phyloP scores from a whole-genome alignment of 2,888 invertebrate species.

The Sclerodermus sp. region DNA sequence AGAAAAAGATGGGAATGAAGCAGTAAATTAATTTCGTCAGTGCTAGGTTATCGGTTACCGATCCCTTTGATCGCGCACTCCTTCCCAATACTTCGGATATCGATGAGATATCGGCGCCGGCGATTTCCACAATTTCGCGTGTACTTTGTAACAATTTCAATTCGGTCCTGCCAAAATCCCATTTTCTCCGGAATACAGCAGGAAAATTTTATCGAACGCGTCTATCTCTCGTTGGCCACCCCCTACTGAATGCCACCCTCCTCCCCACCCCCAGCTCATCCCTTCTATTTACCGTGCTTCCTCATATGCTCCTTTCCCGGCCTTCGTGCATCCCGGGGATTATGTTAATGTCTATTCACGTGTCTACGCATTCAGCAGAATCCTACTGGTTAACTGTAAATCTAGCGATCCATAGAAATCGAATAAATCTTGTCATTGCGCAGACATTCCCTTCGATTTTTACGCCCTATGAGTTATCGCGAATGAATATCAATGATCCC shows the following conservation, averaged over 20 bases:
- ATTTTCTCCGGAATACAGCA: conserved; percentile 26
- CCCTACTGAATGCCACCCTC: conserved; percentile 1
- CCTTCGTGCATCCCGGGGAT: conserved; percentile 22
- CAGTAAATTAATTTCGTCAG: too few species aligned
- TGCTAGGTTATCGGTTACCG: conserved; percentile 14
- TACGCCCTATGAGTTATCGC: not conserved
- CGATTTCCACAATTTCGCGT: conserved; percentile 26
- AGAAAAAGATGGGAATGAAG: too few species aligned
- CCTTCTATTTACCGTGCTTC: conserved; percentile 4
- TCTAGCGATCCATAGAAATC: conserved; percentile 27
- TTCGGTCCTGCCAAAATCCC: conserved; percentile 26
- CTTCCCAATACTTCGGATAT: conserved; percentile 11
- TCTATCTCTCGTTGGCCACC: conserved; percentile 10
- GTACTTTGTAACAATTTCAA: conserved; percentile 33
- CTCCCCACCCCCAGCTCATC: conserved; percentile 4
- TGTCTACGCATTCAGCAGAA: conserved; percentile 21
- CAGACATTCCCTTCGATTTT: not conserved
- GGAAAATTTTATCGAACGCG: conserved; percentile 35
- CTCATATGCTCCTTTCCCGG: conserved; percentile 8
- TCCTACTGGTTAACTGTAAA: conserved; percentile 25
- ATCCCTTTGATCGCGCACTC: conserved; percentile 17
- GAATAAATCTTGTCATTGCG: not conserved
- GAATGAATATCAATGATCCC: not conserved
- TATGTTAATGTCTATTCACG: conserved; percentile 28
- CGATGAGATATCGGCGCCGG: conserved; percentile 13